These are phyloP conservation scores for Leptobrachium leishanense DNA, from an alignment of 2,113 vertebrate species.

Conservation along the genomic window DNA sequence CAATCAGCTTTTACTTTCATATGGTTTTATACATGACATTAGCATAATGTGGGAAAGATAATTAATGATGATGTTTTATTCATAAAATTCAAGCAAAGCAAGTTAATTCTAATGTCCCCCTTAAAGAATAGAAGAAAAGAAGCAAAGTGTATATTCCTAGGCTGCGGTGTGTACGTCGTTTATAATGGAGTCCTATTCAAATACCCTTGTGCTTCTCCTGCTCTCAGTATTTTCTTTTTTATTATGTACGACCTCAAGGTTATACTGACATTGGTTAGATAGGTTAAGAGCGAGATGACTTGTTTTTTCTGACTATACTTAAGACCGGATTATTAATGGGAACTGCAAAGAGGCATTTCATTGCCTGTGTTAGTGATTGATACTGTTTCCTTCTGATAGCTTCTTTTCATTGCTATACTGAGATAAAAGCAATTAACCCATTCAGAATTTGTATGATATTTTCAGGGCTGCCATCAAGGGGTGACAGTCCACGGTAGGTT, in stretches of 20 bases:
- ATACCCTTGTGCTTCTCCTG: not conserved
- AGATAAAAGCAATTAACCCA: not conserved
- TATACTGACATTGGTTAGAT: constrained; percentile 44
- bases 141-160: too few species aligned
- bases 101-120: too few species aligned
- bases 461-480: too few species aligned
- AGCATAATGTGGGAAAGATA: too few species aligned
- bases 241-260: constrained; percentile 38
- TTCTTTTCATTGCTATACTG: not conserved
- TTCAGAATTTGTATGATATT: too few species aligned
- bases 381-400: not conserved
- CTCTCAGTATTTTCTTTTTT: not conserved
- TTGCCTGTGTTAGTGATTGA: not conserved
- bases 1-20: too few species aligned
- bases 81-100: too few species aligned
- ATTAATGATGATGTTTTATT: too few species aligned
- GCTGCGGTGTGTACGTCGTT: too few species aligned
- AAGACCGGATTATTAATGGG: constrained; percentile 2
- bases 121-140: too few species aligned
- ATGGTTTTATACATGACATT: too few species aligned
- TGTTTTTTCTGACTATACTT: constrained; percentile 2
- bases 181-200: not conserved
- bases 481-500: too few species aligned
- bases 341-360: not conserved
- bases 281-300: constrained; percentile 36